Conservation (phyloP, 2,113 vertebrate species). For the Syngnathoides biaculeatus region DNA sequence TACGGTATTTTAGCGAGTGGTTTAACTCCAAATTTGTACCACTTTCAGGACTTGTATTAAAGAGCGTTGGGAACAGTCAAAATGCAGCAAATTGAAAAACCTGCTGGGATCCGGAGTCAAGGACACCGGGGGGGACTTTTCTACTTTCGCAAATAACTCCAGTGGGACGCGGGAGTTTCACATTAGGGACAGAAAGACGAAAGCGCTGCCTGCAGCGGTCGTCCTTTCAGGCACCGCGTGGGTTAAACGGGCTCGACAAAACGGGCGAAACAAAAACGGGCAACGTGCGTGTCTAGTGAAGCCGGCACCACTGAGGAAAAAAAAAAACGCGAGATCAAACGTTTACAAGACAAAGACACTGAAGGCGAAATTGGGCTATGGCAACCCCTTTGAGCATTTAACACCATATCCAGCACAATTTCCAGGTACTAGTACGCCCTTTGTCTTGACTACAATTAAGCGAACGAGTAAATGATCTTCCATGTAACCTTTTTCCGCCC, state of each 20-base stretch:
- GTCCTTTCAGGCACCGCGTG: conserved; percentile 32
- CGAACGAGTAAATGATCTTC: neutral
- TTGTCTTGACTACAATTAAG: neutral
- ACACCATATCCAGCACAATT: neutral
- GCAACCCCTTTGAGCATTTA: neutral
- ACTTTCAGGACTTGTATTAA: neutral
- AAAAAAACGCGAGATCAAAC: neutral
- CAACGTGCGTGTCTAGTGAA: conserved; percentile 29
- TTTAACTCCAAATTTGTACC: neutral
- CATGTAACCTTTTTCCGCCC: too few relatives aligned
- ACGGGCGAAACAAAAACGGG: conserved; percentile 38
- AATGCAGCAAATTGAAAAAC: neutral
- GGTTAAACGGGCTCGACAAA: conserved; percentile 5
- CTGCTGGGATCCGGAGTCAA: neutral
- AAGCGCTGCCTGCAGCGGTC: conserved; percentile 62
- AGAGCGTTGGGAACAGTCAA: neutral
- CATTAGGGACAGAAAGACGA: conserved; percentile 35
- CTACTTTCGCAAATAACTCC: neutral
- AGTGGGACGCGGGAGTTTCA: conserved; percentile 35
- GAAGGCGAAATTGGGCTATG: neutral
- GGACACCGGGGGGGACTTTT: conserved; percentile 12
- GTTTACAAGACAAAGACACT: neutral
- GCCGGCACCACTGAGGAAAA: neutral
- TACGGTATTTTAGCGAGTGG: too few relatives aligned
- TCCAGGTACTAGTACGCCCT: neutral